Evolutionary conservation across 2,888 invertebrate species (phyloP).

Genomic region (Sepioteuthis lessoniana): DNA sequence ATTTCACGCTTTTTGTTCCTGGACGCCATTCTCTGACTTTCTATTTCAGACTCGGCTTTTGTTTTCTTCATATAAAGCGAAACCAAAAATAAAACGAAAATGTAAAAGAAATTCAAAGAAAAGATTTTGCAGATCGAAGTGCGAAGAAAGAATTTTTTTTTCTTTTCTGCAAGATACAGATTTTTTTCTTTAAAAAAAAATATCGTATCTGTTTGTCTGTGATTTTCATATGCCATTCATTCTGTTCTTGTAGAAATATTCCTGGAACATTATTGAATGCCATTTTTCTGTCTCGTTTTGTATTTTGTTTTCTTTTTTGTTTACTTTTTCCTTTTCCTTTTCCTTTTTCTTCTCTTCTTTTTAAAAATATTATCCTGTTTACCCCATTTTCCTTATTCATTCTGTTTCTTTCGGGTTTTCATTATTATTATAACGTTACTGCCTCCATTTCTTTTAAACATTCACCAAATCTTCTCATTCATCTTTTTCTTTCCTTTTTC

Average conservation of each 20-base stretch:
- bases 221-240: neutral
- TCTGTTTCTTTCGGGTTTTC: neutral
- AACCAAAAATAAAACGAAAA: neutral
- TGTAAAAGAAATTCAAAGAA: neutral
- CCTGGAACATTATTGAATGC: neutral
- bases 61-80: conserved; percentile 17
- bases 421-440: neutral
- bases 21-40: neutral
- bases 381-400: no score
- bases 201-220: neutral
- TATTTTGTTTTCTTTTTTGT: neutral
- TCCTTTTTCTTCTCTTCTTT: neutral
- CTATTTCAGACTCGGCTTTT: neutral
- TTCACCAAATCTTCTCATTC: neutral
- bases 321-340: neutral
- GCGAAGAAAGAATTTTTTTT: neutral
- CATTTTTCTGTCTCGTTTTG: neutral
- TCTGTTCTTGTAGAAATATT: neutral
- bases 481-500: neutral
- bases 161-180: neutral
- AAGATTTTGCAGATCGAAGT: neutral
- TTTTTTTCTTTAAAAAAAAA: neutral
- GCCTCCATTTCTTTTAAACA: neutral
- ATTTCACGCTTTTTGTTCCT: neutral
- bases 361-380: neutral